These are phyloP conservation scores for Laterallus jamaicensis DNA, from an alignment of 2,113 vertebrate species.

Conservation along the genomic window DNA sequence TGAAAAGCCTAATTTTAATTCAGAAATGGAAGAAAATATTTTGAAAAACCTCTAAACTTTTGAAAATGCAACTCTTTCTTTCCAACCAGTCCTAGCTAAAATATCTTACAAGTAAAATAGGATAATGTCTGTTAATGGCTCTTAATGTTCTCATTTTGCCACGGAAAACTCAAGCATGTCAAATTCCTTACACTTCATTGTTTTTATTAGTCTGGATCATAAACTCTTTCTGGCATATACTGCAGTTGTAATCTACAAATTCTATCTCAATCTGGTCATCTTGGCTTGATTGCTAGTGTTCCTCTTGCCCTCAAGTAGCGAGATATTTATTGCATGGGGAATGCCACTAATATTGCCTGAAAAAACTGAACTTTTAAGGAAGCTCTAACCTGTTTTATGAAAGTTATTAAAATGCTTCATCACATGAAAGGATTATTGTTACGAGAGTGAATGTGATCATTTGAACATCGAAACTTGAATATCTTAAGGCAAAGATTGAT, in stretches of 20 bases:
- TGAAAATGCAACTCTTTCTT: neutral
- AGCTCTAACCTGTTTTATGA: neutral
- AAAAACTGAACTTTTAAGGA: neutral
- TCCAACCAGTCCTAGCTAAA: neutral
- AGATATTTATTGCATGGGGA: neutral
- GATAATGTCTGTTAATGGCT: neutral
- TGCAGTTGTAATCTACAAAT: neutral
- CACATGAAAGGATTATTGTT: neutral
- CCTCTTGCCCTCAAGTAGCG: neutral
- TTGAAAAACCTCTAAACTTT: neutral
- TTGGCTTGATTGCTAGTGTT: neutral
- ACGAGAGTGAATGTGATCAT: neutral
- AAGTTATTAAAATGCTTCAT: neutral
- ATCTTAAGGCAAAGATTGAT: slow-evolving; percentile 35
- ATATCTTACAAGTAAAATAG: neutral
- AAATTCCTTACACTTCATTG: neutral
- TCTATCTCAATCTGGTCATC: neutral
- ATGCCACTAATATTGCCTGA: neutral
- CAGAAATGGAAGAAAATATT: neutral
- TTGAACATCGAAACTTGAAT: neutral
- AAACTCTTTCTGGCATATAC: neutral
- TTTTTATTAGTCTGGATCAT: neutral
- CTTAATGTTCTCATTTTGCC: neutral
- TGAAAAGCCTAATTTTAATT: neutral
- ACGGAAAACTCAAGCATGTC: neutral